Conservation (phyloP, 2,113 vertebrate genomes). For the Ondatra zibethicus region DNA sequence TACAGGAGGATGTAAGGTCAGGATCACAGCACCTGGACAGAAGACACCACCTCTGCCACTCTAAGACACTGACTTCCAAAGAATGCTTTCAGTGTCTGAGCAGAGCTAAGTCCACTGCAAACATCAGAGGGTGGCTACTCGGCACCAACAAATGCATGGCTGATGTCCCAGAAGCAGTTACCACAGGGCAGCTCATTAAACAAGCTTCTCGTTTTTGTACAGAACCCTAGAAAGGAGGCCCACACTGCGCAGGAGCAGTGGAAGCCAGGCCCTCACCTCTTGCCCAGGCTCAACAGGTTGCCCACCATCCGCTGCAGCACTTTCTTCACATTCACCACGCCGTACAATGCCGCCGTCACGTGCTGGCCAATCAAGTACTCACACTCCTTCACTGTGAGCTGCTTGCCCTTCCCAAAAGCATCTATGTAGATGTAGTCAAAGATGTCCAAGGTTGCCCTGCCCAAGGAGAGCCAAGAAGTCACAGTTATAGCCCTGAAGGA, state of each 20-base stretch:
- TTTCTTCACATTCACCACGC: conserved; percentile 94
- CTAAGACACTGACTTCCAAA: neutral
- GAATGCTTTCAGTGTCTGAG: neutral
- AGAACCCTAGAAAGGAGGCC: neutral
- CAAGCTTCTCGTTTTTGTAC: neutral
- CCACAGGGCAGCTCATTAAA: neutral
- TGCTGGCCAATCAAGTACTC: conserved; percentile 97
- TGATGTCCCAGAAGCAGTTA: neutral
- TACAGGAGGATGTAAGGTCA: neutral
- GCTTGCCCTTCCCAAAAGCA: conserved; percentile 96
- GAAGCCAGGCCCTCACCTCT: conserved; percentile 88
- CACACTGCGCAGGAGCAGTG: rapidly evolving
- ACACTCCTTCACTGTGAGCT: conserved; percentile 96
- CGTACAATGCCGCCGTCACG: conserved; percentile 96
- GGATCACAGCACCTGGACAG: neutral
- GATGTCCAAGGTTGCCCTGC: conserved; percentile 92
- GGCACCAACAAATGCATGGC: neutral
- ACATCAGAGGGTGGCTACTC: neutral
- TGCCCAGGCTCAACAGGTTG: conserved; percentile 97
- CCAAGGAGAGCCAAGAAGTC: neutral
- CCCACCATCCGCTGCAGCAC: conserved; percentile 98
- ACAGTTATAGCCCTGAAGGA: neutral
- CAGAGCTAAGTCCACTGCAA: neutral
- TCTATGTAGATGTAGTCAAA: conserved; percentile 98
- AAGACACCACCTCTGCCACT: neutral